phyloP scores from a whole-genome alignment of 2,113 vertebrate species.

The Lasiurus borealis region DNA sequence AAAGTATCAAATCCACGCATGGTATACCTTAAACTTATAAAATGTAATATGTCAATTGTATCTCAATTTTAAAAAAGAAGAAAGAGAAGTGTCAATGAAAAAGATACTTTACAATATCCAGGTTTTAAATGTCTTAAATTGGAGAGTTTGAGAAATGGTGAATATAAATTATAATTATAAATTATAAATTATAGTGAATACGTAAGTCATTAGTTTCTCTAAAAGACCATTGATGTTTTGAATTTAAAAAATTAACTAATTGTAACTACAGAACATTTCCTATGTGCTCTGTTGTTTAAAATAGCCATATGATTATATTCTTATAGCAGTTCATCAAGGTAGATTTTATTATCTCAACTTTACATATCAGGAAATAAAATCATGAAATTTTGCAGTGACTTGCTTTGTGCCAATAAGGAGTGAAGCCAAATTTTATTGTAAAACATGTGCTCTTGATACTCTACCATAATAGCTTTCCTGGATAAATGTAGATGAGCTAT shows the following conservation, averaged over 20 bases:
- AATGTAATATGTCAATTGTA: background rate
- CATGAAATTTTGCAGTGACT: background rate
- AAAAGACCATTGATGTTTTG: background rate
- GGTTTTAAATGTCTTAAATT: conserved; percentile 32
- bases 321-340: background rate
- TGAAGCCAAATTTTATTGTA: background rate
- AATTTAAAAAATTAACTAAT: background rate
- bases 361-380: background rate
- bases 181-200: background rate
- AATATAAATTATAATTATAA: too few species aligned
- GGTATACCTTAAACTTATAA: background rate
- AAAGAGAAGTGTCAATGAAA: background rate
- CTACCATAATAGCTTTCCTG: background rate
- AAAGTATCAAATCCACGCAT: background rate
- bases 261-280: background rate
- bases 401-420: background rate
- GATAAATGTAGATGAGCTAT: background rate
- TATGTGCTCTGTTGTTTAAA: background rate
- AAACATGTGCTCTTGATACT: background rate
- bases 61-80: background rate
- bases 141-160: background rate
- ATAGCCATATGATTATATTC: background rate
- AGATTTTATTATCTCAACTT: background rate
- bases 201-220: background rate
- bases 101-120: background rate